These are phyloP conservation scores for Oscheius myriophilus DNA, from an alignment of 2,888 invertebrate species.

Conservation along the genomic window DNA sequence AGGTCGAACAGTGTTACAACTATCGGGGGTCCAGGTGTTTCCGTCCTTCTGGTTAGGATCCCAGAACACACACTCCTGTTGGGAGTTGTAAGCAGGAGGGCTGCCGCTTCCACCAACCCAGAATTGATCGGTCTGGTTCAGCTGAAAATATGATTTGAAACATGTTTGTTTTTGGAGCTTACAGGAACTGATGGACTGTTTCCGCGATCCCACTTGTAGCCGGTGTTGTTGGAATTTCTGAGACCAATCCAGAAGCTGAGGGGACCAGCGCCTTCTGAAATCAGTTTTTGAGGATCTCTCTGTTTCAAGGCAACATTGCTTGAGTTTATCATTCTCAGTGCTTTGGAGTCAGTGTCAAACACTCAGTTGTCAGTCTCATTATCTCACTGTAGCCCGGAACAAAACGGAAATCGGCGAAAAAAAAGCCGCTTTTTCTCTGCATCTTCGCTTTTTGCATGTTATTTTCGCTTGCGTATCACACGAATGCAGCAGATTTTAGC, in stretches of 20 bases:
- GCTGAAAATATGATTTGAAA: slow-evolving; percentile 14
- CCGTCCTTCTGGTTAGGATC: slow-evolving; percentile 28
- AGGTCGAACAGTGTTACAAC: slow-evolving; percentile 38
- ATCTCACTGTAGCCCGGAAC: too few relatives aligned
- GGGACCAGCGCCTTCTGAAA: slow-evolving; percentile 17
- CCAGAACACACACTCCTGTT: slow-evolving; percentile 45
- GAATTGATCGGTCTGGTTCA: slow-evolving; percentile 37
- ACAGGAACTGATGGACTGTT: slow-evolving; percentile 12
- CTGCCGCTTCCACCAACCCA: slow-evolving; percentile 34
- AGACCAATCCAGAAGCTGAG: slow-evolving; percentile 50
- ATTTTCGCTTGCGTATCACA: too few relatives aligned
- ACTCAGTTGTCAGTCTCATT: too few relatives aligned
- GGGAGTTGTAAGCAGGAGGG: slow-evolving; percentile 37
- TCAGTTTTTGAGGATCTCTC: too few relatives aligned
- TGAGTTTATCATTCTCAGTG: too few relatives aligned
- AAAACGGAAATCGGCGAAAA: too few relatives aligned
- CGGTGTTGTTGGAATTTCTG: slow-evolving; percentile 16
- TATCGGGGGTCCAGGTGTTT: slow-evolving; percentile 38
- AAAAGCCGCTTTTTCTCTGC: too few relatives aligned
- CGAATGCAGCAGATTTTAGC: too few relatives aligned
- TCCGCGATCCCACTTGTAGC: slow-evolving; percentile 49
- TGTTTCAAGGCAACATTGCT: too few relatives aligned
- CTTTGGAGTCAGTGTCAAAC: too few relatives aligned
- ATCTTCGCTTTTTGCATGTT: too few relatives aligned
- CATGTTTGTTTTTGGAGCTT: slow-evolving; percentile 8